These are phyloP conservation scores for Labia minor DNA, from an alignment of 2,888 invertebrate species.

Conservation along the genomic window DNA sequence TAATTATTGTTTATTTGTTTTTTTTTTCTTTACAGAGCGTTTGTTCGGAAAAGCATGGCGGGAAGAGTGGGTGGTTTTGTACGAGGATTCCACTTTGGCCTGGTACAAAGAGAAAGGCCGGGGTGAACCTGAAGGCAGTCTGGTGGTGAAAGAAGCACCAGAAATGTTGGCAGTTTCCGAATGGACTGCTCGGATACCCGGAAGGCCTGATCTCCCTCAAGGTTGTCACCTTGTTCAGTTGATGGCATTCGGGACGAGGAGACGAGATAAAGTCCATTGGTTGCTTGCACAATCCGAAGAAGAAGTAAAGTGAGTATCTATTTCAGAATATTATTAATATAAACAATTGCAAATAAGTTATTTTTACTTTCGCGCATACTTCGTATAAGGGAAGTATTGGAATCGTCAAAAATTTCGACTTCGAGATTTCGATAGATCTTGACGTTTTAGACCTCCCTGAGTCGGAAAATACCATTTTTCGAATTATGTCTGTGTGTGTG, in stretches of 20 bases:
- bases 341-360: too few relatives aligned
- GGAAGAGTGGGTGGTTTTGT: slow-evolving; percentile 73
- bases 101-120: slow-evolving; percentile 62
- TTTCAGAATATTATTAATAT: too few relatives aligned
- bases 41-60: slow-evolving; percentile 72
- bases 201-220: slow-evolving; percentile 57
- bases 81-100: slow-evolving; percentile 77
- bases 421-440: too few relatives aligned
- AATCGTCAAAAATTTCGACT: too few relatives aligned
- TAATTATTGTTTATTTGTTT: neutral
- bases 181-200: slow-evolving; percentile 68
- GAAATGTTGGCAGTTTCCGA: slow-evolving; percentile 71
- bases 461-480: too few relatives aligned
- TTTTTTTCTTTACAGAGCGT: slow-evolving; percentile 49
- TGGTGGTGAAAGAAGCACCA: slow-evolving; percentile 63
- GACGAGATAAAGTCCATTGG: slow-evolving; percentile 66
- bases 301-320: slow-evolving; percentile 60
- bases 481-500: too few relatives aligned
- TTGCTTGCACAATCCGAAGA: slow-evolving; percentile 66
- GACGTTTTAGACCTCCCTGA: too few relatives aligned
- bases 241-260: slow-evolving; percentile 60
- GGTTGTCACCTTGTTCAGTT: slow-evolving; percentile 60
- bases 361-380: too few relatives aligned
- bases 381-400: too few relatives aligned
- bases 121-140: slow-evolving; percentile 39